These are phyloP conservation scores for Conistra vaccinii DNA, from an alignment of 2,888 invertebrate genomes.

Conservation along the genomic window DNA sequence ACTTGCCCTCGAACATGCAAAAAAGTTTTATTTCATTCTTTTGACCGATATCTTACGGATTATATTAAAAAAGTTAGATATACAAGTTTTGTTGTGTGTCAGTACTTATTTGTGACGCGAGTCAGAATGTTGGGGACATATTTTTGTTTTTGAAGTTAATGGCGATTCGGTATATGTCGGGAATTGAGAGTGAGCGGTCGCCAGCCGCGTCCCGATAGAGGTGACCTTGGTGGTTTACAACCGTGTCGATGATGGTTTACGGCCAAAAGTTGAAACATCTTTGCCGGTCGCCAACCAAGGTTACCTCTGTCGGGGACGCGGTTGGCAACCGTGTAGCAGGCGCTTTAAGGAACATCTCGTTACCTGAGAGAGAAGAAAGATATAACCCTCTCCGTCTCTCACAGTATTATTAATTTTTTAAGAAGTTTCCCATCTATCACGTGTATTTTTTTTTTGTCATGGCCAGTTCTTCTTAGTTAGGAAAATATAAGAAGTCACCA, in stretches of 20 bases:
- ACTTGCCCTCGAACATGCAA: conserved; percentile 57
- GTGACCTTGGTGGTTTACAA: no score
- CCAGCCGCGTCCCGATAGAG: no score
- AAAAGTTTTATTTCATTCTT: conserved; percentile 57
- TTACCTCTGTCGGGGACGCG: no score
- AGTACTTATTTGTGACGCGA: conserved; percentile 33
- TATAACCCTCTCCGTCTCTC: not conserved
- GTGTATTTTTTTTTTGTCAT: no score
- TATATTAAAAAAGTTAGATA: conserved; percentile 48
- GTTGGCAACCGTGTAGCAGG: no score
- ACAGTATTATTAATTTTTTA: not conserved
- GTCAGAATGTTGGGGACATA: not conserved
- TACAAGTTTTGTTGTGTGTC: conserved; percentile 38
- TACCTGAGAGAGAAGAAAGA: not conserved
- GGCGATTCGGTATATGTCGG: not conserved
- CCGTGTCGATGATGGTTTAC: no score
- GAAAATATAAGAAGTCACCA: no score
- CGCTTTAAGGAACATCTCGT: no score
- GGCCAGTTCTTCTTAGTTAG: not conserved
- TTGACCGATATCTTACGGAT: conserved; percentile 53
- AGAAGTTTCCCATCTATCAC: no score
- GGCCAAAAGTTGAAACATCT: no score
- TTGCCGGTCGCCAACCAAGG: no score
- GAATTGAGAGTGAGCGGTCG: not conserved
- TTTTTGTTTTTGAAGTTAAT: not conserved